phyloP scores from a whole-genome alignment of 2,888 invertebrate species.

The Eueremaeus valkanovi region DNA sequence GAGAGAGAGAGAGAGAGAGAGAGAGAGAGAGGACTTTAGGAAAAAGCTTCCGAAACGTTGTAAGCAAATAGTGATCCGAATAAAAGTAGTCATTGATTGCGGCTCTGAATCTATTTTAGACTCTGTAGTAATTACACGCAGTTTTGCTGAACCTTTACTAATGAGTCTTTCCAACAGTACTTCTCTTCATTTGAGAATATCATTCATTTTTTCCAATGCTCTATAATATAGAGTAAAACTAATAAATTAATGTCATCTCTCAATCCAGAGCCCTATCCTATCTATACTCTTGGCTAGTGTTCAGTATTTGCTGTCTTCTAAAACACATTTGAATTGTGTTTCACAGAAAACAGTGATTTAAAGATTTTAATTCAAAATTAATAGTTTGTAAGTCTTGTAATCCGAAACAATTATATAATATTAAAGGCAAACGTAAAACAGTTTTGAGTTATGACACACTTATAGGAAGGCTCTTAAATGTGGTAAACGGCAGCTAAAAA shows the following conservation, averaged over 20 bases:
- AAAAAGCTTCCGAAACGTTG: conserved; percentile 10
- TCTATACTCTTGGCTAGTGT: not conserved
- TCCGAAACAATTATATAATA: conserved; percentile 15
- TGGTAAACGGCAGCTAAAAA: conserved; percentile 18
- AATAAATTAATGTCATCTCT: conserved; percentile 24
- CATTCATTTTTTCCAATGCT: conserved; percentile 12
- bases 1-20: no score
- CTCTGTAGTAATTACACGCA: conserved; percentile 10
- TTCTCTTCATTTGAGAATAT: not conserved
- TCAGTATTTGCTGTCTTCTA: not conserved
- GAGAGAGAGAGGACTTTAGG: no score
- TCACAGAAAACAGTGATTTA: not conserved
- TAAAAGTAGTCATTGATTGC: conserved; percentile 24
- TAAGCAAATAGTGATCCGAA: not conserved
- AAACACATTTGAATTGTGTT: not conserved
- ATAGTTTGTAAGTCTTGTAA: not conserved
- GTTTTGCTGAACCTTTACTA: conserved; percentile 35
- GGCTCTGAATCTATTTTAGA: conserved; percentile 21
- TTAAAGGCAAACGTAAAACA: not conserved
- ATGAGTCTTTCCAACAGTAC: conserved; percentile 1
- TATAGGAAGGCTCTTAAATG: not conserved
- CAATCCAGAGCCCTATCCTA: not conserved
- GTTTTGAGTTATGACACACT: conserved; percentile 23
- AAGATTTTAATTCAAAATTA: conserved; percentile 1
- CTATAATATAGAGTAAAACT: not conserved